phyloP scores from a whole-genome alignment of 2,888 invertebrate species.

The Oxytorus armatus region DNA sequence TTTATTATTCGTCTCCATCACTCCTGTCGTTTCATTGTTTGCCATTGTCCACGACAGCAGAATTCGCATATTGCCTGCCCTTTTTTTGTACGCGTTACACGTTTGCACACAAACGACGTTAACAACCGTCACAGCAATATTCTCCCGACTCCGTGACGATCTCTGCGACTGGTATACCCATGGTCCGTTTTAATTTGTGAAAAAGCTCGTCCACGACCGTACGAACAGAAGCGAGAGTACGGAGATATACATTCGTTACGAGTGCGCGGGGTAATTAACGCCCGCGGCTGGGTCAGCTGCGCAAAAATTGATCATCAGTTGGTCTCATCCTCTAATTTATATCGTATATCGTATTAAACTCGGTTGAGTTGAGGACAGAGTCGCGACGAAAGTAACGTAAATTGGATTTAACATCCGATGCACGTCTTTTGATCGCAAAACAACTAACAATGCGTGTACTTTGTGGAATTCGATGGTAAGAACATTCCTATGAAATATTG shows the following conservation, averaged over 20 bases:
- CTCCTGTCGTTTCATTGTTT: slow-evolving; percentile 48
- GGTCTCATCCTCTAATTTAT: not conserved
- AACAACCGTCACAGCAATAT: slow-evolving; percentile 56
- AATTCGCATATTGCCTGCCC: not conserved
- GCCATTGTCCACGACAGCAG: slow-evolving; percentile 25
- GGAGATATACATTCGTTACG: slow-evolving; percentile 49
- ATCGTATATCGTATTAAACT: not conserved
- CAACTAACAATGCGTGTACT: too few relatives aligned
- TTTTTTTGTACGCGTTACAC: slow-evolving; percentile 41
- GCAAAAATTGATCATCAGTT: slow-evolving; percentile 56
- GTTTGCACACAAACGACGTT: slow-evolving; percentile 45
- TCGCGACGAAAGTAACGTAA: too few relatives aligned
- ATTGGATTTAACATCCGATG: too few relatives aligned
- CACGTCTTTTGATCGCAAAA: too few relatives aligned
- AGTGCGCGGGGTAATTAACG: slow-evolving; percentile 67
- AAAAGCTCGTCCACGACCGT: slow-evolving; percentile 64
- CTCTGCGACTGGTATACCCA: slow-evolving; percentile 32
- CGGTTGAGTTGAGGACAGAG: too few relatives aligned
- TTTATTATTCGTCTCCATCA: slow-evolving; percentile 31
- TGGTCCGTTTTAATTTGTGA: slow-evolving; percentile 69
- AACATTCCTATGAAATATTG: too few relatives aligned
- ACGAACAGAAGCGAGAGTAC: slow-evolving; percentile 31
- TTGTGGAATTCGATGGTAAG: too few relatives aligned
- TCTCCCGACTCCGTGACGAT: slow-evolving; percentile 30
- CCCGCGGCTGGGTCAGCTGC: slow-evolving; percentile 63